Percentiles rank a stretch among this genome's conserved stretches.
These are phyloP conservation scores for Agrochola macilenta DNA, from an alignment of 2,888 invertebrate genomes.

Conservation along the genomic window DNA sequence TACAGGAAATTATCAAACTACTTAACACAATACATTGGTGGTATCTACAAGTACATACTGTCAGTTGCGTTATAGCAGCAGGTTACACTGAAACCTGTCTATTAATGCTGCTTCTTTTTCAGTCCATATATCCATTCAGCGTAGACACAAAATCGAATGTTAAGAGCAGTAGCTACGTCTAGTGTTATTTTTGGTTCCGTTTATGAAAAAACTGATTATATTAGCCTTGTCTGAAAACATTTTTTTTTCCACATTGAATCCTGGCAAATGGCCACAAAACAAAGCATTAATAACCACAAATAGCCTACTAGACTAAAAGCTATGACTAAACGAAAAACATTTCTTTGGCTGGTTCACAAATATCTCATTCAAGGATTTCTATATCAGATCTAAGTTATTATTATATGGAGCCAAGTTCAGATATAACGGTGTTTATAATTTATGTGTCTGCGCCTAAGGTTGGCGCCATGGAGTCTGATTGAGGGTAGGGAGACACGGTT, in stretches of 20 bases:
- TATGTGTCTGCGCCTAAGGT: slow-evolving; percentile 43
- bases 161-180: background rate
- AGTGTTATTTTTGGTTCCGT: slow-evolving; percentile 4
- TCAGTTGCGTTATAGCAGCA: background rate
- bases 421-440: slow-evolving; percentile 47
- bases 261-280: slow-evolving; percentile 38
- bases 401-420: slow-evolving; percentile 56
- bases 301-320: slow-evolving; percentile 36
- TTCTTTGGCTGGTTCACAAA: slow-evolving; percentile 57
- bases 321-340: slow-evolving; percentile 53
- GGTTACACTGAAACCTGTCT: background rate
- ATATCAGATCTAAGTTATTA: slow-evolving; percentile 47
- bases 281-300: slow-evolving; percentile 12
- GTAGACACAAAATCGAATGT: background rate
- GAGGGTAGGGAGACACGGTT: slow-evolving; percentile 26
- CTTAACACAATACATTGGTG: background rate
- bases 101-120: background rate
- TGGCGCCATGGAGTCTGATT: slow-evolving; percentile 62
- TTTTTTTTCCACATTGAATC: slow-evolving; percentile 3
- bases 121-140: background rate
- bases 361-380: slow-evolving; percentile 48
- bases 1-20: background rate
- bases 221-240: slow-evolving; percentile 9
- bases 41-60: too few species aligned
- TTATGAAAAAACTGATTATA: background rate